Percentiles rank a stretch among this genome's conserved stretches.
Evolutionary conservation across 2,797 vertebrate species (phyloP).

Genomic region (Hippopotamyrus pictus): DNA sequence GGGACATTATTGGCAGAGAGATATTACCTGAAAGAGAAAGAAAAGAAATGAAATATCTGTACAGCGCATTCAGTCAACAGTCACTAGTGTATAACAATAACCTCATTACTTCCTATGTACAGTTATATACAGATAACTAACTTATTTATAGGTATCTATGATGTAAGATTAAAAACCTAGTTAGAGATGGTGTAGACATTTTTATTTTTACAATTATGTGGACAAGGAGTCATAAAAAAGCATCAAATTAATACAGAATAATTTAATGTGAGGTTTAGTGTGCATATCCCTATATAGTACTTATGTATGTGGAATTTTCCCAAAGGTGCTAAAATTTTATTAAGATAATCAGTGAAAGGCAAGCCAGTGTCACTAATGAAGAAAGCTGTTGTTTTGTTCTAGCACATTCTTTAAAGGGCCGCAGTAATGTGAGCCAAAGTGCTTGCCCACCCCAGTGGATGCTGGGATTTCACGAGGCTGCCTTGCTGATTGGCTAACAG

Average conservation of each 20-base stretch:
- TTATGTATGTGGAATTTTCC: background rate
- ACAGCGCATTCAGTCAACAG: background rate
- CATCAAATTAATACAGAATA: background rate
- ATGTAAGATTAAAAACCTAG: background rate
- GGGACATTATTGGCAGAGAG: background rate
- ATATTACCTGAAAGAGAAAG: background rate
- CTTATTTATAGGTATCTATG: background rate
- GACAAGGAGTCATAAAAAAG: background rate
- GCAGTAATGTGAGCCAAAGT: background rate
- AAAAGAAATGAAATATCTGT: background rate
- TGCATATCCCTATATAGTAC: background rate
- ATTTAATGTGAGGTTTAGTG: background rate
- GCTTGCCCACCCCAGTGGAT: background rate
- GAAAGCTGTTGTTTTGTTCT: background rate
- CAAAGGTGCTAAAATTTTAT: background rate
- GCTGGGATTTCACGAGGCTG: background rate
- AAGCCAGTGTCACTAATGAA: background rate
- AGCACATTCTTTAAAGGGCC: background rate
- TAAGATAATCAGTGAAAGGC: background rate
- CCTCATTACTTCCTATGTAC: background rate
- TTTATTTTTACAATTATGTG: background rate
- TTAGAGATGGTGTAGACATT: background rate
- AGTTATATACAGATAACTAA: background rate
- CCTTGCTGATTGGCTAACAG: background rate
- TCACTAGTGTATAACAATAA: background rate